Evolutionary conservation across 2,888 invertebrate genomes (phyloP).

Genomic region (Timema podura): DNA sequence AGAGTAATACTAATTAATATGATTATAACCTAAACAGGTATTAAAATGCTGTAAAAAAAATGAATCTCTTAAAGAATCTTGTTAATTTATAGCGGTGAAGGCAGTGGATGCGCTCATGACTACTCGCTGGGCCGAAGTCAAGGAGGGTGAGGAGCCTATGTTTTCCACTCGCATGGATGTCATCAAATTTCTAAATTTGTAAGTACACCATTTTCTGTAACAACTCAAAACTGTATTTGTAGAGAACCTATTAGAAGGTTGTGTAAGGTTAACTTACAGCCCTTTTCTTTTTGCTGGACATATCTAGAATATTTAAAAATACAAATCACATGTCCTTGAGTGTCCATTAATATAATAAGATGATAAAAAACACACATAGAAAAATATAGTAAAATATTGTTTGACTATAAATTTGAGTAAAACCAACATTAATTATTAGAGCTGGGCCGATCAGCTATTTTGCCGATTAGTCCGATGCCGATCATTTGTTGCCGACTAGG

Average conservation of each 20-base stretch:
- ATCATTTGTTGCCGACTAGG: too few relatives aligned
- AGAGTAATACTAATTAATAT: too few relatives aligned
- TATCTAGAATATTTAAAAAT: not conserved
- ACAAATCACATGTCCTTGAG: not conserved
- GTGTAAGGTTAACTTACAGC: too few relatives aligned
- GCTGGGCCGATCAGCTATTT: too few relatives aligned
- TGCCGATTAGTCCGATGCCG: too few relatives aligned
- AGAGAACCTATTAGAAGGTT: too few relatives aligned
- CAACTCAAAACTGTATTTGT: too few relatives aligned
- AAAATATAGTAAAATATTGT: not conserved
- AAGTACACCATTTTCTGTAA: too few relatives aligned
- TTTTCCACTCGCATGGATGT: slow-evolving; percentile 80
- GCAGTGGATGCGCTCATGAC: slow-evolving; percentile 89
- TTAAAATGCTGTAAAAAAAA: not conserved
- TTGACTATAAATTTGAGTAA: not conserved
- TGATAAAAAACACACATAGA: not conserved
- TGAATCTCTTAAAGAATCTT: not conserved
- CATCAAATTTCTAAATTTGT: slow-evolving; percentile 59
- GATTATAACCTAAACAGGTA: too few relatives aligned
- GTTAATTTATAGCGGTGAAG: slow-evolving; percentile 58
- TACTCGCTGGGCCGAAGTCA: slow-evolving; percentile 77
- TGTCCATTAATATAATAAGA: not conserved
- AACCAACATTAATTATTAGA: too few relatives aligned
- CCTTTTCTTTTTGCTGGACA: too few relatives aligned
- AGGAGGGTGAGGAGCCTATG: slow-evolving; percentile 60